Base-by-base conservation (phyloP, 2,113 vertebrate genomes). In the Protobothrops mucrosquamatus region DNA sequence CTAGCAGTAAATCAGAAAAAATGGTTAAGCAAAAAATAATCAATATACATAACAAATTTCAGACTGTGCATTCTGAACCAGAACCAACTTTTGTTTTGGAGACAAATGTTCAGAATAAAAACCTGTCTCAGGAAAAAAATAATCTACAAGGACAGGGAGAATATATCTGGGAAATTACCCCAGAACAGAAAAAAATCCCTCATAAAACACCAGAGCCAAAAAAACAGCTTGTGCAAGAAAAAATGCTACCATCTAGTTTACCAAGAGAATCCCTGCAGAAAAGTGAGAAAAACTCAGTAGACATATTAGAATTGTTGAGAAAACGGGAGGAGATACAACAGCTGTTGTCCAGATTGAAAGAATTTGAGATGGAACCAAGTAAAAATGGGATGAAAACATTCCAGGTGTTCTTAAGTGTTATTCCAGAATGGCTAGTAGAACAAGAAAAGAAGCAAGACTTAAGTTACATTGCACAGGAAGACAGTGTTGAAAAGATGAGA, bases 341-440 rank as follows among this genome's bases (percentile, higher is more conserved):
- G 89, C 97, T 98, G 96, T 96, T 98, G 93, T 97, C 97, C 93
- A 96, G 97, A 93, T 96, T 98, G 89, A 97, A 96, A 93, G 97
- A 98, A 92, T 96, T 97, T 91, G 98, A 98, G 97, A 93, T 88
- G 48, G 92, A 97, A 91, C 96, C 97, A 94, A 96, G 97, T 93
- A 97, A 96, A 94, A 97, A 95, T 12, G 91, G 97, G 94, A 96
- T 96, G 54, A 96, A 98, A 93, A 96, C 96, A 93, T 97, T 97
- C 94, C 98, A 98, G 94, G 94, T 94, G 43, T 97, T 98, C 88
- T 96, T 98, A 87, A 97, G 93, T 94, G 96, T 97, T 92, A 94
- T 97, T 93, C 97, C 98, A 59, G 95, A 93, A 15, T 98, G 98
- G 97, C 93, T 98, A 87, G 92, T 98, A 89, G 96, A 95, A 89